phyloP scores from a whole-genome alignment of 2,113 vertebrate genomes.

The Diadophis punctatus region DNA sequence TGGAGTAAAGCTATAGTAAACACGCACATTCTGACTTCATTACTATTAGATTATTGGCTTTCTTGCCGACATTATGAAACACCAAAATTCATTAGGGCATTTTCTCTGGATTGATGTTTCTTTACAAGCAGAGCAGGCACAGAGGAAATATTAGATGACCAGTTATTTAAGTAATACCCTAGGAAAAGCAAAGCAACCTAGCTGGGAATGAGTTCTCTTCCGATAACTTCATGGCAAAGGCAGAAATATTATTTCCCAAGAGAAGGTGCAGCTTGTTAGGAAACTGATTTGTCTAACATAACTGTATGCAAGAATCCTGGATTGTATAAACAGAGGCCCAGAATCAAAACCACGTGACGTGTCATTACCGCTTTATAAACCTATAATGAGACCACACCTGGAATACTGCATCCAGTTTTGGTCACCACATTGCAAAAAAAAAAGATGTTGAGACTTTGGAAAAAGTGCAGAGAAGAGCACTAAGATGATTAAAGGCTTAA shows the following conservation, averaged over 20 bases:
- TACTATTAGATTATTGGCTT: constrained; percentile 52
- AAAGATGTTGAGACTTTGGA: too few species aligned
- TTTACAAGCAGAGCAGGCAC: constrained; percentile 40
- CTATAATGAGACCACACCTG: too few species aligned
- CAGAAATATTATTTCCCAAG: constrained; percentile 22
- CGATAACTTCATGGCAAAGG: background rate
- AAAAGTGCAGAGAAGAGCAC: too few species aligned
- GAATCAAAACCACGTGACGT: too few species aligned
- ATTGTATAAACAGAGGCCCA: background rate
- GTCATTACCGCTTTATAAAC: too few species aligned
- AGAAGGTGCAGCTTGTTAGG: constrained; percentile 21
- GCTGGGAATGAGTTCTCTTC: constrained; percentile 6
- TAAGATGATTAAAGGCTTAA: too few species aligned
- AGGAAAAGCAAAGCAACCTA: constrained; percentile 14
- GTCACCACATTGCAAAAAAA: too few species aligned
- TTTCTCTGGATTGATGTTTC: background rate
- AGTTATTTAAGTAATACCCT: constrained; percentile 34
- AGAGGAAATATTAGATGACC: constrained; percentile 43
- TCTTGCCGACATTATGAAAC: constrained; percentile 49
- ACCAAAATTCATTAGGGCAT: constrained; percentile 42
- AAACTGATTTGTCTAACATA: constrained; percentile 19
- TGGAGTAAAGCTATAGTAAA: constrained; percentile 59
- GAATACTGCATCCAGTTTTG: too few species aligned
- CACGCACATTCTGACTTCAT: constrained; percentile 49
- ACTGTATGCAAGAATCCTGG: background rate